phyloP scores from a whole-genome alignment of 2,113 vertebrate species.

The Cathartes aura region DNA sequence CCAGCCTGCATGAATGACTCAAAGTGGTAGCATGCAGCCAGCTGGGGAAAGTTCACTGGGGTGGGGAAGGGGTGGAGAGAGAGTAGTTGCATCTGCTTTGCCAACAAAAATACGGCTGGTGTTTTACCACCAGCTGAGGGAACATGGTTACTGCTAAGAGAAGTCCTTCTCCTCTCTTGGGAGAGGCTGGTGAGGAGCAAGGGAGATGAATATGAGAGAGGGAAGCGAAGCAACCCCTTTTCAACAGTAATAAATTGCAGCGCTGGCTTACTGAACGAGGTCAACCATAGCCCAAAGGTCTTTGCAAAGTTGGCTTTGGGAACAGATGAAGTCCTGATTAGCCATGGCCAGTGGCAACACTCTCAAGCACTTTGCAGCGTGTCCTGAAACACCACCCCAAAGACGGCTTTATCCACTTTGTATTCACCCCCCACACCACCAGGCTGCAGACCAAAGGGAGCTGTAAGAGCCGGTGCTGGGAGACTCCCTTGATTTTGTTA shows the following conservation, averaged over 20 bases:
- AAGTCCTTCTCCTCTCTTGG: background rate
- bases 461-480: background rate
- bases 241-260: background rate
- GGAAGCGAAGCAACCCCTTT: background rate
- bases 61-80: background rate
- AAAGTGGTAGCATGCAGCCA: background rate
- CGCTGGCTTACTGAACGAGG: background rate
- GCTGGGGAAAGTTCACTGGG: background rate
- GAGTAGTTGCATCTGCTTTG: background rate
- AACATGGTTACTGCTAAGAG: background rate
- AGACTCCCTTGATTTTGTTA: background rate
- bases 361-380: background rate
- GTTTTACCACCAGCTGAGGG: background rate
- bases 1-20: background rate
- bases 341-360: background rate
- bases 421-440: background rate
- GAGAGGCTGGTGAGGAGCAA: background rate
- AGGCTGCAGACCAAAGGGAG: background rate
- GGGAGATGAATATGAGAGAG: background rate
- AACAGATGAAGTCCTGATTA: background rate
- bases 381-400: background rate
- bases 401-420: background rate
- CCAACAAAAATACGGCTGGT: background rate
- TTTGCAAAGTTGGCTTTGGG: background rate
- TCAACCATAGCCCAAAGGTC: background rate